phyloP scores from a whole-genome alignment of 2,888 invertebrate genomes.

The Drosophila nigritarsus region DNA sequence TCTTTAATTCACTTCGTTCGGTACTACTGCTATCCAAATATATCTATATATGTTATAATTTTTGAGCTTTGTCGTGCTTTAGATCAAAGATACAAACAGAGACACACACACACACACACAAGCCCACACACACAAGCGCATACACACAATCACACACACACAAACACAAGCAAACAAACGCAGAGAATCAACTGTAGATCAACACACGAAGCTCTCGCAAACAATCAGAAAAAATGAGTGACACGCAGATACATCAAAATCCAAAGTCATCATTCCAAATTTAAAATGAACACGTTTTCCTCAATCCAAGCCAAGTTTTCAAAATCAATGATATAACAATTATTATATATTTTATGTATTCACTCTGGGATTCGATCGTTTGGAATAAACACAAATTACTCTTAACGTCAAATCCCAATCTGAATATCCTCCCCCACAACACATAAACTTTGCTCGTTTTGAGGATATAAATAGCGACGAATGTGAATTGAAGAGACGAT shows the following conservation, averaged over 20 bases:
- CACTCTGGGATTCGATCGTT: constrained; percentile 20
- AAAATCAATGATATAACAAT: constrained; percentile 8
- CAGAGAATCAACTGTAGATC: constrained; percentile 2
- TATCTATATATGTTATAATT: constrained; percentile 3
- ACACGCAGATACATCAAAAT: constrained; percentile 35
- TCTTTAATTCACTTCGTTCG: constrained; percentile 53
- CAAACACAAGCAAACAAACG: constrained; percentile 10
- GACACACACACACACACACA: neutral
- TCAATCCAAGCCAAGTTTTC: constrained; percentile 40
- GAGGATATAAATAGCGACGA: constrained; percentile 29
- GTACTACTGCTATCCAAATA: constrained; percentile 34
- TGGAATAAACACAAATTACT: constrained; percentile 1
- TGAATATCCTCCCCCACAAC: constrained; percentile 6
- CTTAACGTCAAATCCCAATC: constrained; percentile 17
- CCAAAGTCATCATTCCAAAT: constrained; percentile 66
- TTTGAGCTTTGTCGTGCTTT: constrained; percentile 36
- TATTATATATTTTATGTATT: constrained; percentile 21
- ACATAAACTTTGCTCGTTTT: constrained; percentile 52
- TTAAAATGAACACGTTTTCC: constrained; percentile 29
- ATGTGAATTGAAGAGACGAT: constrained; percentile 49
- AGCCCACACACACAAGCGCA: constrained; percentile 5
- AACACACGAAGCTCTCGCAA: constrained; percentile 18
- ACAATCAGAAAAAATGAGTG: constrained; percentile 15
- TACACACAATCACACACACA: neutral
- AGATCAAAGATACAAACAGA: constrained; percentile 6